Percentiles rank a stretch among this genome's conserved stretches.
phyloP scores from a whole-genome alignment of 2,113 vertebrate genomes.

The Siniperca knerii region DNA sequence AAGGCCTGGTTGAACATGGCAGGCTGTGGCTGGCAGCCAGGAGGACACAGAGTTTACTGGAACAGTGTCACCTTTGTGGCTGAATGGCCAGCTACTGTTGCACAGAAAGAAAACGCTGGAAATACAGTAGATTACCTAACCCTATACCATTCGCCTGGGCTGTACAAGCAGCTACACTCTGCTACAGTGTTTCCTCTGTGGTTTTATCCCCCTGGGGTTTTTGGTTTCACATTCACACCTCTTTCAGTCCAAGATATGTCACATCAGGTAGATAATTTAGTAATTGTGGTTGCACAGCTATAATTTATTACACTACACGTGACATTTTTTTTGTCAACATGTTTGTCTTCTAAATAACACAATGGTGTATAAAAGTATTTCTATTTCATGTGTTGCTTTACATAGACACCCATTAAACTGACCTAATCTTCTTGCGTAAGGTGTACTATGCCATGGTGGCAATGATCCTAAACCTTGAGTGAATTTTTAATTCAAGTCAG shows the following conservation, averaged over 20 bases:
- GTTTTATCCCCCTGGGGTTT: neutral
- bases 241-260: neutral
- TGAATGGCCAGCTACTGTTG: conserved; percentile 10
- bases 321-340: neutral
- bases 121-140: conserved; percentile 45
- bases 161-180: neutral
- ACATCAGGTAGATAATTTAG: neutral
- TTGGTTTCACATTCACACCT: conserved; percentile 18
- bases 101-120: conserved; percentile 66
- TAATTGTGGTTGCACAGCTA: neutral
- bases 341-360: neutral
- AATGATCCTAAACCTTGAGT: too few species aligned
- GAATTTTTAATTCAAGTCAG: neutral
- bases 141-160: neutral
- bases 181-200: neutral
- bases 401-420: neutral
- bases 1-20: conserved; percentile 49
- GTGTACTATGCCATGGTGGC: neutral
- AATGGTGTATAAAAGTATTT: neutral
- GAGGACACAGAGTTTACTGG: conserved; percentile 70
- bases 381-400: neutral
- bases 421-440: neutral
- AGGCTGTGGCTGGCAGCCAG: conserved; percentile 26
- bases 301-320: neutral
- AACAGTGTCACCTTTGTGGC: conserved; percentile 68